Evolutionary conservation across 2,113 vertebrate species (phyloP).

Genomic region (Atlantisia rogersi): DNA sequence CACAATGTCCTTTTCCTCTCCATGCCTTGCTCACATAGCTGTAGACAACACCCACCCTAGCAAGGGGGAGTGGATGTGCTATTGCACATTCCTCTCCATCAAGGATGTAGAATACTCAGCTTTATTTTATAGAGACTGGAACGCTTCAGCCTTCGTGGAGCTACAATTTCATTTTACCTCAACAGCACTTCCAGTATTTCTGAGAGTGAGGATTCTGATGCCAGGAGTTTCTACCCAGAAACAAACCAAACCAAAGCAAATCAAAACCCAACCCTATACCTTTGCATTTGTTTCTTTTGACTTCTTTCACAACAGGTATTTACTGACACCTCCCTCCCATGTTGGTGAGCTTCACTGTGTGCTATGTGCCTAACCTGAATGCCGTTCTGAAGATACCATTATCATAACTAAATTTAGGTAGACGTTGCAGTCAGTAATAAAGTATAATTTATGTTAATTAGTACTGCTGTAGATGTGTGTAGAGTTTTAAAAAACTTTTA

Average conservation of each 20-base stretch:
- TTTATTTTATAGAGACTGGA: neutral
- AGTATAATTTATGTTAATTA: neutral
- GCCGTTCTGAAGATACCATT: neutral
- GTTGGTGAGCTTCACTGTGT: neutral
- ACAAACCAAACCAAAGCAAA: neutral
- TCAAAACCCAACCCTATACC: rapidly evolving
- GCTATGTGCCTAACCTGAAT: neutral
- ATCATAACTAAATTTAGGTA: neutral
- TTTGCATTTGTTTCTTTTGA: neutral
- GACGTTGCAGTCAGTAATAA: neutral
- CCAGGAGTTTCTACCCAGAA: neutral
- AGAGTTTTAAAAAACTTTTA: neutral
- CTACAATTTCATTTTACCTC: neutral
- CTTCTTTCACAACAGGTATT: neutral
- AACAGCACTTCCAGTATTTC: rapidly evolving
- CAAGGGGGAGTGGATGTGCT: neutral
- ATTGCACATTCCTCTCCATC: neutral
- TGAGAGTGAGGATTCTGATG: neutral
- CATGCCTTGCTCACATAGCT: rapidly evolving
- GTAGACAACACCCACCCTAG: neutral
- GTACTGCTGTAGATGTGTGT: neutral
- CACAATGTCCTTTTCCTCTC: neutral
- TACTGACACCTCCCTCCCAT: neutral
- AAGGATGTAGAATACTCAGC: neutral
- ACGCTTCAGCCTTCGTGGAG: neutral